phyloP scores from a whole-genome alignment of 2,797 vertebrate genomes.

The Nothura maculosa region DNA sequence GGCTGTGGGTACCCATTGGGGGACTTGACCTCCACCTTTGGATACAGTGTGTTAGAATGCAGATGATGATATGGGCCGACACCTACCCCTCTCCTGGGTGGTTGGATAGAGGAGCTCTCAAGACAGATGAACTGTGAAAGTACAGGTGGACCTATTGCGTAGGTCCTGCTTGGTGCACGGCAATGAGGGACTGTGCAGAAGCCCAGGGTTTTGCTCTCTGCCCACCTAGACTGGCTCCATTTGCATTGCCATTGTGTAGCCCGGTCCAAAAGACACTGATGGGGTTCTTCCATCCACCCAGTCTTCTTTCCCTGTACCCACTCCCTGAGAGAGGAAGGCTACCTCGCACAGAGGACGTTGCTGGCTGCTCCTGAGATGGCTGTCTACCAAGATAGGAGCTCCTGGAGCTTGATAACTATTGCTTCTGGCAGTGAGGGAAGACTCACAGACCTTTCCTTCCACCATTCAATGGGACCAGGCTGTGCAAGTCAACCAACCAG shows the following conservation, averaged over 20 bases:
- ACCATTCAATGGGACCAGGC: neutral
- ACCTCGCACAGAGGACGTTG: too few species aligned
- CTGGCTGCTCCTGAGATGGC: too few species aligned
- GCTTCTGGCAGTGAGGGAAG: neutral
- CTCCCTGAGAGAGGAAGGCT: too few species aligned
- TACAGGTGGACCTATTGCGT: neutral
- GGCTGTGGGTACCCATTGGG: neutral
- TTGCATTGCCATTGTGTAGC: neutral
- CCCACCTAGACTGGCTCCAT: neutral
- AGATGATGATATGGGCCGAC: neutral
- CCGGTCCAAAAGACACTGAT: neutral
- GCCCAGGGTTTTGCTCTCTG: neutral
- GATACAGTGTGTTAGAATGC: neutral
- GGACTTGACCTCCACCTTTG: neutral
- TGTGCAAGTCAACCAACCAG: neutral
- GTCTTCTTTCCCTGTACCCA: neutral
- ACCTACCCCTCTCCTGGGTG: neutral
- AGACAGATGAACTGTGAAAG: neutral
- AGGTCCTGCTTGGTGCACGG: rapidly evolving
- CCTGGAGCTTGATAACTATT: neutral
- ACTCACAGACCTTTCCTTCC: neutral
- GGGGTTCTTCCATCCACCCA: neutral
- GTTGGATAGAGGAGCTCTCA: neutral
- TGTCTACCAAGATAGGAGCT: too few species aligned
- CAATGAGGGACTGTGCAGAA: neutral